These are phyloP conservation scores for Dryocosmus kuriphilus DNA, from an alignment of 2,888 invertebrate genomes.

Conservation along the genomic window DNA sequence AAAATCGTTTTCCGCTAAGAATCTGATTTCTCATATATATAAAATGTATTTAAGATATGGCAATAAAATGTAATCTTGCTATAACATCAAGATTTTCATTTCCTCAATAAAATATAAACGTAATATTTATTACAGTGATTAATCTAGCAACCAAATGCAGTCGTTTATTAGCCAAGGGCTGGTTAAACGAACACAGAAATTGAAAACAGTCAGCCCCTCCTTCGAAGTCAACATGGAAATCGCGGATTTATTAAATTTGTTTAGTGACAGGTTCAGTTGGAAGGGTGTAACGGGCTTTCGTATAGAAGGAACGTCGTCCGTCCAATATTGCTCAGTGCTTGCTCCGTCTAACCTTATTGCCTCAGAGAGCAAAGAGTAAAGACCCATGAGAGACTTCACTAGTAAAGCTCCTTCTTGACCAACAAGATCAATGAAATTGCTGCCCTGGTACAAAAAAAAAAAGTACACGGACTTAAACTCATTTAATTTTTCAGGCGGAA, in stretches of 20 bases:
- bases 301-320: slow-evolving; percentile 64
- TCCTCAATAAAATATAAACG: neutral
- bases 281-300: slow-evolving; percentile 61
- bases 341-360: slow-evolving; percentile 73
- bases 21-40: neutral
- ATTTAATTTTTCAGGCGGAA: slow-evolving; percentile 10
- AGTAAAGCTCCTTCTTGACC: slow-evolving; percentile 61
- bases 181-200: slow-evolving; percentile 56
- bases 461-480: neutral
- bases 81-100: neutral
- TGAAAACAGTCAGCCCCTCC: slow-evolving; percentile 47
- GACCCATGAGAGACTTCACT: slow-evolving; percentile 60
- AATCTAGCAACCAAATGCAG: slow-evolving; percentile 24
- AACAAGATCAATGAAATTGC: slow-evolving; percentile 68
- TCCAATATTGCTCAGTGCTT: slow-evolving; percentile 71
- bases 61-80: neutral
- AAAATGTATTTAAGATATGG: neutral
- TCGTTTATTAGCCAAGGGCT: slow-evolving; percentile 56
- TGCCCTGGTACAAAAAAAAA: neutral
- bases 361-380: slow-evolving; percentile 68
- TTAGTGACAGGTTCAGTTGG: slow-evolving; percentile 67
- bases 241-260: slow-evolving; percentile 77
- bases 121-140: neutral
- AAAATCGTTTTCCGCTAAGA: too few species aligned
- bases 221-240: slow-evolving; percentile 71